These are phyloP conservation scores for Drosophila seguyi DNA, from an alignment of 1,140 invertebrate species.

Conservation along the genomic window DNA sequence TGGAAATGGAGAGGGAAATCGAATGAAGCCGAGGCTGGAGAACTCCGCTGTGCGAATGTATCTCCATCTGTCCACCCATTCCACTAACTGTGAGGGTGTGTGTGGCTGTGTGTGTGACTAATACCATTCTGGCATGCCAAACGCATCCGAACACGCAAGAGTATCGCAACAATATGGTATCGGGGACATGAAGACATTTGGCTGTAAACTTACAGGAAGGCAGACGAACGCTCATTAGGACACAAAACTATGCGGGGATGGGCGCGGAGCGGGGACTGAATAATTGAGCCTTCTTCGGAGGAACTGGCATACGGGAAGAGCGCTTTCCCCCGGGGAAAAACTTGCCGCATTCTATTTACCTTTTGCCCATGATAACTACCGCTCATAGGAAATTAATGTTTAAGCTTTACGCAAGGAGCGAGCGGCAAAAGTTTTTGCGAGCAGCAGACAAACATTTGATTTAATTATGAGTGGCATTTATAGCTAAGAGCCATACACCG, in stretches of 20 bases:
- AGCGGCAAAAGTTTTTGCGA: constrained; percentile 58
- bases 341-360: constrained; percentile 70
- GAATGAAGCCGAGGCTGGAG: constrained; percentile 15
- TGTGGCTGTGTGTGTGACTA: constrained; percentile 67
- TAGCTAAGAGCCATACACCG: constrained; percentile 63
- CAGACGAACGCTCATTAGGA: constrained; percentile 66
- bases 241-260: constrained; percentile 32
- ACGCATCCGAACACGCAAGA: constrained; percentile 66
- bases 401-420: constrained; percentile 72
- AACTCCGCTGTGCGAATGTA: constrained; percentile 22
- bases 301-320: constrained; percentile 58
- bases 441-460: constrained; percentile 83
- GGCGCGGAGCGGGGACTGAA: neutral
- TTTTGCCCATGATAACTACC: constrained; percentile 66
- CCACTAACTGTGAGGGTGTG: constrained; percentile 1
- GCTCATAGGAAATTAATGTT: constrained; percentile 77
- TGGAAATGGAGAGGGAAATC: neutral
- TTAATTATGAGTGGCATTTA: constrained; percentile 85
- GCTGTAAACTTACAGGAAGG: constrained; percentile 46
- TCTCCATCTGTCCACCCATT: constrained; percentile 28
- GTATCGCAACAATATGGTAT: constrained; percentile 53
- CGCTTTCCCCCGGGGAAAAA: constrained; percentile 45
- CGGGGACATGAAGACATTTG: constrained; percentile 58
- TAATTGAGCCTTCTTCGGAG: constrained; percentile 9
- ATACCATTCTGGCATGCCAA: constrained; percentile 79